A percentile compares a stretch with the other conserved stretches of the same genome.
Conservation (phyloP, 2,113 vertebrate species). For the Etheostoma cragini region DNA sequence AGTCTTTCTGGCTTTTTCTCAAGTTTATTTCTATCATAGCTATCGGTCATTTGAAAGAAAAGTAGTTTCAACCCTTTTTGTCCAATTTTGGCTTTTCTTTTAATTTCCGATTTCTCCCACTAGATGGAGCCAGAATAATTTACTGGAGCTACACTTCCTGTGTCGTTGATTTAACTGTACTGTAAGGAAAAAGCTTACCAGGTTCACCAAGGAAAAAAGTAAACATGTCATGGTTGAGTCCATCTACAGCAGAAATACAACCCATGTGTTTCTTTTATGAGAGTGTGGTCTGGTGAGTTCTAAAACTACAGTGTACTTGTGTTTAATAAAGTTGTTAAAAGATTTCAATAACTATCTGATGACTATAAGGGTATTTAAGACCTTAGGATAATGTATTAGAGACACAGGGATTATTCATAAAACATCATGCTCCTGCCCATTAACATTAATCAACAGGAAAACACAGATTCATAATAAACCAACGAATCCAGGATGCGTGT, state of each 20-base stretch:
- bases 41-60: not conserved
- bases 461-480: conserved; percentile 66
- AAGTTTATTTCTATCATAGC: not conserved
- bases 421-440: conserved; percentile 66
- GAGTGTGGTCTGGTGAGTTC: not conserved
- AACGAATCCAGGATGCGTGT: conserved; percentile 63
- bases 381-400: conserved; percentile 72
- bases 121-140: conserved; percentile 60
- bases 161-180: not conserved
- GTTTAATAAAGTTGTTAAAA: conserved; percentile 53
- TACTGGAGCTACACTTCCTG: not conserved
- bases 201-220: not conserved
- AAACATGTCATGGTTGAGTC: not conserved
- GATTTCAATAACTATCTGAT: conserved; percentile 45
- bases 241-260: not conserved
- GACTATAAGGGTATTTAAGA: conserved; percentile 59
- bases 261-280: not conserved
- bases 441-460: conserved; percentile 42
- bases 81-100: not conserved
- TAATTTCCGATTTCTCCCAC: conserved; percentile 38
- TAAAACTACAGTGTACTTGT: conserved; percentile 1
- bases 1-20: not conserved
- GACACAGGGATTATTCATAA: conserved; percentile 82
- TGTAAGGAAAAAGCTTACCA: not conserved
- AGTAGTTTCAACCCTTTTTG: not conserved